Conservation (phyloP, 2,113 vertebrate genomes). For the Misgurnus anguillicaudatus region DNA sequence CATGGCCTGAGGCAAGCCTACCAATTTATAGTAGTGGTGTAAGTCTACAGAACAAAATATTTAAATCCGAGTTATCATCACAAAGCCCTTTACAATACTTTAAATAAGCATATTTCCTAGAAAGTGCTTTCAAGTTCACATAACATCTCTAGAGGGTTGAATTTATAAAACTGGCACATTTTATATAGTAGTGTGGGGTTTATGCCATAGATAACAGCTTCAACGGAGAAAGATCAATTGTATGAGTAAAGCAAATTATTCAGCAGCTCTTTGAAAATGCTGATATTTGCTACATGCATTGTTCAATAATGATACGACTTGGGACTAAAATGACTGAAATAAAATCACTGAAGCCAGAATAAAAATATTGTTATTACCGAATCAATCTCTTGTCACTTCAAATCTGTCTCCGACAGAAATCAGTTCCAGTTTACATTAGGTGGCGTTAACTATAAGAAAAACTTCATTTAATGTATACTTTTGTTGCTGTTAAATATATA, state of each 20-base stretch:
- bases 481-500: too few species aligned
- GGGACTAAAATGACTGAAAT: not conserved
- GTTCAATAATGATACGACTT: not conserved
- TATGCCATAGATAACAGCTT: not conserved
- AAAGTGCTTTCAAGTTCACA: not conserved
- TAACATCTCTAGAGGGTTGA: not conserved
- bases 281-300: not conserved
- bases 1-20: not conserved
- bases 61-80: not conserved
- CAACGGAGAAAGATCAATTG: not conserved
- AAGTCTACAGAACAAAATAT: not conserved
- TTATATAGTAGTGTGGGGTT: not conserved
- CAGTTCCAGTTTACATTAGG: too few species aligned
- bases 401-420: too few species aligned
- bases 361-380: not conserved
- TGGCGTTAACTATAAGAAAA: too few species aligned
- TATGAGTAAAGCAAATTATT: not conserved
- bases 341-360: not conserved
- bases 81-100: not conserved
- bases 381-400: too few species aligned
- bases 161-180: not conserved
- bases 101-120: not conserved
- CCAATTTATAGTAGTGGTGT: not conserved
- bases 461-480: too few species aligned
- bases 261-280: not conserved